phyloP scores from a whole-genome alignment of 2,888 invertebrate species.

The Acanthosepion esculentum region DNA sequence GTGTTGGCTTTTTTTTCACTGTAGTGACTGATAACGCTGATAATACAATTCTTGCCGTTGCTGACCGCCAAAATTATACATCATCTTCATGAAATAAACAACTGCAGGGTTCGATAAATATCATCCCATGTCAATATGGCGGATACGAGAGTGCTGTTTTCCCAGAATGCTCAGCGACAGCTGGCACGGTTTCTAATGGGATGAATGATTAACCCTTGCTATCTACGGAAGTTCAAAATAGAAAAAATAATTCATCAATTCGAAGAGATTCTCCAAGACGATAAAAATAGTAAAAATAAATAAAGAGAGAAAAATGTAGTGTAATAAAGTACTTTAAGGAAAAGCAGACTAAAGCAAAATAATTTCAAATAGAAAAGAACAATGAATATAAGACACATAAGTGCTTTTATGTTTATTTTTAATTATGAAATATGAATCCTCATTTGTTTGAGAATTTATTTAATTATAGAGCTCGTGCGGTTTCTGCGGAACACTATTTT shows the following conservation, averaged over 20 bases:
- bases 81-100: slow-evolving; percentile 42
- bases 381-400: too few relatives aligned
- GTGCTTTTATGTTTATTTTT: too few relatives aligned
- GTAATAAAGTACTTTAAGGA: too few relatives aligned
- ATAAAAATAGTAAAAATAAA: neutral
- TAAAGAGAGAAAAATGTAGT: too few relatives aligned
- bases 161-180: slow-evolving; percentile 42
- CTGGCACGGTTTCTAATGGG: slow-evolving; percentile 1
- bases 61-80: slow-evolving; percentile 24
- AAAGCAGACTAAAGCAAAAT: too few relatives aligned
- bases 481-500: too few relatives aligned
- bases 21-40: neutral
- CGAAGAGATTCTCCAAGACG: too few relatives aligned
- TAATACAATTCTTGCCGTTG: slow-evolving; percentile 43
- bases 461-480: too few relatives aligned
- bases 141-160: slow-evolving; percentile 17
- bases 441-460: too few relatives aligned
- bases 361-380: too few relatives aligned
- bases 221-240: neutral
- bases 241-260: neutral
- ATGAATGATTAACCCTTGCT: neutral
- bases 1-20: slow-evolving; percentile 5
- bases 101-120: slow-evolving; percentile 42
- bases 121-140: slow-evolving; percentile 47
- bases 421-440: too few relatives aligned